Percentiles rank a stretch among this genome's conserved stretches.
Conservation (phyloP, 2,888 invertebrate genomes). For the Caenorhabditis virilis region DNA sequence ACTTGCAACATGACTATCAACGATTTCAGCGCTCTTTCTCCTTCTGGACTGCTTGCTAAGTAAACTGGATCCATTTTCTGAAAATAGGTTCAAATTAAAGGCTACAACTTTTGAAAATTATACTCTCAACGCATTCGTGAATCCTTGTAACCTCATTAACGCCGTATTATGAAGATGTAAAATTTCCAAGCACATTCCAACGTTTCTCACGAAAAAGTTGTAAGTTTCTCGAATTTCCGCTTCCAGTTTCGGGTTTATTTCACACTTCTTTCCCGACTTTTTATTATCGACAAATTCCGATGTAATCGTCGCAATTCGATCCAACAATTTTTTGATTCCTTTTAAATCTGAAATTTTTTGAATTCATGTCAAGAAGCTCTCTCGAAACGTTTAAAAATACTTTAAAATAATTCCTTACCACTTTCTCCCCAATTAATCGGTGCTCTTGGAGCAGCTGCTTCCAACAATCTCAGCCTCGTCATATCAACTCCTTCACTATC, state of each 20-base stretch:
- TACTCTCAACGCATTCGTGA: slow-evolving; percentile 59
- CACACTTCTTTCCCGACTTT: background rate
- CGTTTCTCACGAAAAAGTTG: slow-evolving; percentile 61
- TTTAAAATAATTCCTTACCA: slow-evolving; percentile 74
- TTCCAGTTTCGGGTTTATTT: slow-evolving; percentile 26
- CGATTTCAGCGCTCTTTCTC: slow-evolving; percentile 58
- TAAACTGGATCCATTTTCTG: slow-evolving; percentile 57
- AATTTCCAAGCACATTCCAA: slow-evolving; percentile 60
- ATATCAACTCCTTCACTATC: slow-evolving; percentile 85
- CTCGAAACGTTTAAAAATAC: background rate
- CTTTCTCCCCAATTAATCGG: slow-evolving; percentile 86
- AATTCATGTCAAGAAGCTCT: background rate
- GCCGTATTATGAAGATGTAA: slow-evolving; percentile 64
- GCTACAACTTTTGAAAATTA: slow-evolving; percentile 1
- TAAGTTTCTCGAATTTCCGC: slow-evolving; percentile 49
- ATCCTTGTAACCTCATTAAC: slow-evolving; percentile 54
- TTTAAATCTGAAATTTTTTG: slow-evolving; percentile 43
- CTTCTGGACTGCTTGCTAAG: slow-evolving; percentile 53
- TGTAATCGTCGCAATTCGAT: slow-evolving; percentile 54
- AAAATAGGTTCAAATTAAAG: slow-evolving; percentile 6
- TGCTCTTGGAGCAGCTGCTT: slow-evolving; percentile 87
- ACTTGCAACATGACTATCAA: slow-evolving; percentile 64
- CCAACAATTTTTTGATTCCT: slow-evolving; percentile 58
- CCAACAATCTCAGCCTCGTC: slow-evolving; percentile 84
- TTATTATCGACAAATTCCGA: slow-evolving; percentile 45